Conservation (phyloP, 2,888 invertebrate genomes). For the Seira musarum region DNA sequence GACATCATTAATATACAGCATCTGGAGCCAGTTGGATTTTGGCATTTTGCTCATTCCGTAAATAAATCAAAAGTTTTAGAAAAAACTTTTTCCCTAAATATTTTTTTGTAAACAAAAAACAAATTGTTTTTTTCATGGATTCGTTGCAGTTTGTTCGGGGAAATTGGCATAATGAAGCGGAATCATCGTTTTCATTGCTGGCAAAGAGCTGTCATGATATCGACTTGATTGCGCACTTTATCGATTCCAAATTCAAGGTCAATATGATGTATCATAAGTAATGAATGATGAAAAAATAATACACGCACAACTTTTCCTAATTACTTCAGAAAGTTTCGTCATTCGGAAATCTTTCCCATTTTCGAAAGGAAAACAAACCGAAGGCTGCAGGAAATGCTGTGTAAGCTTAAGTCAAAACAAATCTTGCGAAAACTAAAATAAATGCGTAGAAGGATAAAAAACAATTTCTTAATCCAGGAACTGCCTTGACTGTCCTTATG, state of each 20-base stretch:
- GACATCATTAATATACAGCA: slow-evolving; percentile 73
- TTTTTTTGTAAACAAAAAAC: background rate
- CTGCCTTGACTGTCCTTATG: slow-evolving; percentile 73
- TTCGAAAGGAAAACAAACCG: slow-evolving; percentile 72
- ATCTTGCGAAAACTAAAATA: no score
- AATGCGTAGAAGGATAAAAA: no score
- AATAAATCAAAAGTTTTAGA: no score
- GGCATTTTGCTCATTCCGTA: slow-evolving; percentile 73
- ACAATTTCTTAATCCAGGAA: slow-evolving; percentile 59
- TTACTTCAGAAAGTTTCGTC: slow-evolving; percentile 66
- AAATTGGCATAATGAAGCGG: slow-evolving; percentile 72
- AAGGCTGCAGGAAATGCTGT: slow-evolving; percentile 70
- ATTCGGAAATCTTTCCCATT: slow-evolving; percentile 69
- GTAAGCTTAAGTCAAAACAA: no score
- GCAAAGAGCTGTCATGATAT: slow-evolving; percentile 74
- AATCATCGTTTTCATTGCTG: slow-evolving; percentile 72
- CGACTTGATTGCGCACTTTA: slow-evolving; percentile 73
- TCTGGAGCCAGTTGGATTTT: slow-evolving; percentile 73
- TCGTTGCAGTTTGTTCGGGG: slow-evolving; percentile 71
- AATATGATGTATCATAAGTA: no score
- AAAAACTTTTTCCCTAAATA: background rate
- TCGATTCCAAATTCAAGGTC: slow-evolving; percentile 70
- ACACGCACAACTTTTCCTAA: background rate
- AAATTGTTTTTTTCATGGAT: slow-evolving; percentile 2
- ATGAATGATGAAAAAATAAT: background rate